Conservation (phyloP, 1,140 invertebrate genomes). For the Parapsyche elsis region DNA sequence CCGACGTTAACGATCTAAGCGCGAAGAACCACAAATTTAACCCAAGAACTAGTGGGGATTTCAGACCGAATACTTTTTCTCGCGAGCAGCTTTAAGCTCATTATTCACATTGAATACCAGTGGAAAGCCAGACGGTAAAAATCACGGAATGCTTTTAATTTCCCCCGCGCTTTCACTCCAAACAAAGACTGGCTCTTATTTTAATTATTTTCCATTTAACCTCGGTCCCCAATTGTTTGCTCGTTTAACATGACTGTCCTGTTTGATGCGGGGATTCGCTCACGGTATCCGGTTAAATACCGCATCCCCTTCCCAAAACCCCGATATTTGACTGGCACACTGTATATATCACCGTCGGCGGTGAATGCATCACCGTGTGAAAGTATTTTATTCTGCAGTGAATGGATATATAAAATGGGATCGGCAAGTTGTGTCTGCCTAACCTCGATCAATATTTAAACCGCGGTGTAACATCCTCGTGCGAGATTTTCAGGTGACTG, state of each 20-base stretch:
- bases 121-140: background rate
- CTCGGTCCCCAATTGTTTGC: background rate
- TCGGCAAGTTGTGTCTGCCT: background rate
- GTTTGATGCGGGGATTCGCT: background rate
- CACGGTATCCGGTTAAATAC: background rate
- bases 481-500: constrained; percentile 41
- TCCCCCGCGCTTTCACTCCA: constrained; percentile 1
- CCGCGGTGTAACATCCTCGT: background rate
- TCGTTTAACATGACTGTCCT: background rate
- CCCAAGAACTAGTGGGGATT: background rate
- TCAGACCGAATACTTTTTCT: too few relatives aligned
- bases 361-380: too few relatives aligned
- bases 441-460: constrained; percentile 38
- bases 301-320: too few relatives aligned
- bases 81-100: background rate
- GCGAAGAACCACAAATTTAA: constrained; percentile 1
- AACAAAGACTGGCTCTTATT: background rate
- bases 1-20: background rate
- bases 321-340: too few relatives aligned
- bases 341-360: too few relatives aligned
- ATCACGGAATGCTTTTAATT: background rate
- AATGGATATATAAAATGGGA: too few relatives aligned
- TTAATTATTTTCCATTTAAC: background rate
- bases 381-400: too few relatives aligned
- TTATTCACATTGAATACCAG: background rate